phyloP scores from a whole-genome alignment of 2,888 invertebrate genomes.

The Lottia gigantea region DNA sequence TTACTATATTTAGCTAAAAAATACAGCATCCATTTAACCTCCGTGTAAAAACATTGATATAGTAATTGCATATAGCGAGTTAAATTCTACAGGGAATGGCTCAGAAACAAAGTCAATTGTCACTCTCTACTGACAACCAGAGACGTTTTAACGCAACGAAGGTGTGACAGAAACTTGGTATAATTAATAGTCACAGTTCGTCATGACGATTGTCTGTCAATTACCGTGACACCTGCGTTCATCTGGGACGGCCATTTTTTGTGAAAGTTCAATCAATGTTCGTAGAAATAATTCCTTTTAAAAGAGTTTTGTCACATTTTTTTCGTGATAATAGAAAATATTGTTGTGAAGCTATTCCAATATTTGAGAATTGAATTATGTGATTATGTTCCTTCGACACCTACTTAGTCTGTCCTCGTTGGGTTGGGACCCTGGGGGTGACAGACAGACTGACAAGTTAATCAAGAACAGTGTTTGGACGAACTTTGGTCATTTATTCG shows the following conservation, averaged over 20 bases:
- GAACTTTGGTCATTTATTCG: neutral
- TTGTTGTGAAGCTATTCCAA: neutral
- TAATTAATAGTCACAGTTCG: constrained; percentile 10
- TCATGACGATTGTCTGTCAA: neutral
- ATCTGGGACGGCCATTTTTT: neutral
- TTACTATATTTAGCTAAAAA: too few species aligned
- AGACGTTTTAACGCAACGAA: neutral
- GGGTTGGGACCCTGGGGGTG: neutral
- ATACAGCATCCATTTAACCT: too few species aligned
- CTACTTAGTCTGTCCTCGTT: neutral
- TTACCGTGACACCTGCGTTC: neutral
- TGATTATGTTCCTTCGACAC: too few species aligned
- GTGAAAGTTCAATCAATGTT: neutral
- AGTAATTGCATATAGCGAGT: neutral
- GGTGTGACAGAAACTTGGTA: neutral
- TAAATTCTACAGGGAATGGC: neutral
- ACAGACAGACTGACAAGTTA: neutral
- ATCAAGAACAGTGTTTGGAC: neutral
- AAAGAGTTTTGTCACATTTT: neutral
- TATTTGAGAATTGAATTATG: too few species aligned
- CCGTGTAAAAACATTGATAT: too few species aligned
- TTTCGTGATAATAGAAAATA: too few species aligned
- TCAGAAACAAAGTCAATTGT: constrained; percentile 4
- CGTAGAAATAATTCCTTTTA: neutral
- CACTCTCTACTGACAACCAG: neutral